Conservation (phyloP, 2,113 vertebrate species). For the Phrynocephalus versicolor region DNA sequence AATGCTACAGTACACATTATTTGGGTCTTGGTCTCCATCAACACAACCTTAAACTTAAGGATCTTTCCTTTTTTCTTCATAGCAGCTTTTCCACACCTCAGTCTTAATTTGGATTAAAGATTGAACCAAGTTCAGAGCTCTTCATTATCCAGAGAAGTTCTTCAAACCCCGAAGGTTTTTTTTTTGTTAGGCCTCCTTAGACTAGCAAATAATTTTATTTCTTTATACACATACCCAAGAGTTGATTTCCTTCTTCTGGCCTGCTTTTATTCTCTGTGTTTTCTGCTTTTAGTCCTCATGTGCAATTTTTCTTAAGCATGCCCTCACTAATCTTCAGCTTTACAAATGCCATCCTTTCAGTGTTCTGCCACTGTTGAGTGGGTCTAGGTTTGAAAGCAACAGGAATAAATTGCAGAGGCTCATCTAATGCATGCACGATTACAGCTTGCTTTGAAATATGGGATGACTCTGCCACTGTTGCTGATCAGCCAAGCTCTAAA, state of each 20-base stretch:
- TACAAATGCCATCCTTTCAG: neutral
- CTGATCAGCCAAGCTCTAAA: neutral
- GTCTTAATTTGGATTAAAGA: too few species aligned
- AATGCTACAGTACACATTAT: too few species aligned
- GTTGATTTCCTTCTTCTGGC: neutral
- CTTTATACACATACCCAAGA: neutral
- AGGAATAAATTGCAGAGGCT: neutral
- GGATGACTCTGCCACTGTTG: neutral
- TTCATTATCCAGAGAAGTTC: too few species aligned
- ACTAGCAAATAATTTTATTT: neutral
- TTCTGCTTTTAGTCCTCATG: slow-evolving; percentile 1
- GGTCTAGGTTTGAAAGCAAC: neutral
- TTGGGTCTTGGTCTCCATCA: too few species aligned
- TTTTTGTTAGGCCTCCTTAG: neutral
- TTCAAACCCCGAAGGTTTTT: neutral
- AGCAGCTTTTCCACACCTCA: too few species aligned
- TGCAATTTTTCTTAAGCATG: neutral
- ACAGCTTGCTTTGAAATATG: neutral
- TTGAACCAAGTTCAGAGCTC: too few species aligned
- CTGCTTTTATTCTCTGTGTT: neutral
- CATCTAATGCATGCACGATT: neutral
- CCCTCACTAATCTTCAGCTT: neutral
- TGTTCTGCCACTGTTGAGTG: neutral
- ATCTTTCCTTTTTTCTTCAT: too few species aligned
- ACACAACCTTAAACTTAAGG: too few species aligned